Conservation (phyloP, 2,797 vertebrate genomes). For the Vireo griseus region DNA sequence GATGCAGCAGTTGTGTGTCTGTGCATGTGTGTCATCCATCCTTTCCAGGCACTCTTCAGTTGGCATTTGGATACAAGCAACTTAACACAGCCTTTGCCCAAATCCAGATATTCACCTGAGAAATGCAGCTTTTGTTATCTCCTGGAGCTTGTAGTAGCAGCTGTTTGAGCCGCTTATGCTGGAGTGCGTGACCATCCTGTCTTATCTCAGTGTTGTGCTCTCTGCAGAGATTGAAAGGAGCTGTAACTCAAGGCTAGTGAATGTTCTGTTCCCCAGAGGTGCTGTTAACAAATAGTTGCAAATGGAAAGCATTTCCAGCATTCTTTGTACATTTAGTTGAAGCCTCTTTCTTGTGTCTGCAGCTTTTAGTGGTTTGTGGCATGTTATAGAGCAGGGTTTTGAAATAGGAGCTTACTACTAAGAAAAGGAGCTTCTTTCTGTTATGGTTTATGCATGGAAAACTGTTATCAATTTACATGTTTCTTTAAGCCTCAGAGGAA, state of each 20-base stretch:
- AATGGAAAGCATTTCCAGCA: not conserved
- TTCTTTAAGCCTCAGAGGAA: conserved; percentile 37
- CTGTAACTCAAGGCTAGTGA: not conserved
- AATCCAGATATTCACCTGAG: conserved; percentile 9
- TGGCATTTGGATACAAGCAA: not conserved
- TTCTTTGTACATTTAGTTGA: not conserved
- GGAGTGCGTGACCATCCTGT: not conserved
- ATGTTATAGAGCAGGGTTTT: not conserved
- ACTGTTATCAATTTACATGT: conserved; percentile 15
- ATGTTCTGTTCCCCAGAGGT: not conserved
- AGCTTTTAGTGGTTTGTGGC: conserved; percentile 11
- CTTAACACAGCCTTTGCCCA: not conserved
- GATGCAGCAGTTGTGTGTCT: not conserved
- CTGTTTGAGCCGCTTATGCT: not conserved
- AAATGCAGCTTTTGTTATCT: not conserved
- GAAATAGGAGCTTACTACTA: conserved; percentile 18
- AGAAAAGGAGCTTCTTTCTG: not conserved
- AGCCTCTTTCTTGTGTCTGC: not conserved
- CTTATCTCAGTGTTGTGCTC: conserved; percentile 1
- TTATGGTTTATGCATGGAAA: not conserved
- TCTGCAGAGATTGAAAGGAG: not conserved
- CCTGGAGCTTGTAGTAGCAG: not conserved
- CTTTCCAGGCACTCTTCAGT: not conserved
- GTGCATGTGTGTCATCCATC: not conserved
- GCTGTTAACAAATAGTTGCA: conserved; percentile 4